Evolutionary conservation across 1,140 invertebrate species (phyloP), one percentile per base, ranked within the genome.

Genomic region (Paralvinella palmiformis): DNA sequence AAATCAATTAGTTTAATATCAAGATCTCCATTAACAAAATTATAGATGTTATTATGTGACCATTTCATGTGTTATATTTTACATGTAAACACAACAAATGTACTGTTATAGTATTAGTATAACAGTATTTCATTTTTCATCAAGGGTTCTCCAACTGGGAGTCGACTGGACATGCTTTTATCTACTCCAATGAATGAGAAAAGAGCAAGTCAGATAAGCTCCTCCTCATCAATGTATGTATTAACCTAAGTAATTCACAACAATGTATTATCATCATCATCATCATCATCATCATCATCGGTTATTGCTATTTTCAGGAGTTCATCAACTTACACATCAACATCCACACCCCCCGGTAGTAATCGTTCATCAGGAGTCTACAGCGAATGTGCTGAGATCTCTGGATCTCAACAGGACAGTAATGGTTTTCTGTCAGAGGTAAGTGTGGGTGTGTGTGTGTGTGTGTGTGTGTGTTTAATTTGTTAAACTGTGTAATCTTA

Each of bases 321-420:
- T 27, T 29, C 48, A 17, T 29, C 24, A 22, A 13, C 48, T 13
- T 22, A 52, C n/a, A n/a, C n/a, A n/a, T n/a, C n/a, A n/a, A 41
- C 55, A 27, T 57, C 55, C 27, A 57, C 55, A 32, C 55, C 55
- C 27, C 55, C 55, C 17, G 55, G 55, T 6, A 57, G 55, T 27
- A 57, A 57, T 17, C 29, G 55, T 7, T 57, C 55, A 36, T 57
- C 55, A 15, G 55, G 55, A 33, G 33, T 57, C n/a, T n/a, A n/a
- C n/a, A n/a, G n/a, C n/a, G n/a, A n/a, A n/a, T n/a, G n/a, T n/a
- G n/a, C n/a, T n/a, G n/a, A n/a, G n/a, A n/a, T n/a, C n/a, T n/a
- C n/a, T n/a, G n/a, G n/a, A n/a, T n/a, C n/a, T n/a, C n/a, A n/a
- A n/a, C n/a, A n/a, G n/a, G n/a, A n/a, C n/a, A n/a, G n/a, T n/a